Evolutionary conservation across 2,113 vertebrate genomes (phyloP).

Genomic region (Bubo blakistoni): DNA sequence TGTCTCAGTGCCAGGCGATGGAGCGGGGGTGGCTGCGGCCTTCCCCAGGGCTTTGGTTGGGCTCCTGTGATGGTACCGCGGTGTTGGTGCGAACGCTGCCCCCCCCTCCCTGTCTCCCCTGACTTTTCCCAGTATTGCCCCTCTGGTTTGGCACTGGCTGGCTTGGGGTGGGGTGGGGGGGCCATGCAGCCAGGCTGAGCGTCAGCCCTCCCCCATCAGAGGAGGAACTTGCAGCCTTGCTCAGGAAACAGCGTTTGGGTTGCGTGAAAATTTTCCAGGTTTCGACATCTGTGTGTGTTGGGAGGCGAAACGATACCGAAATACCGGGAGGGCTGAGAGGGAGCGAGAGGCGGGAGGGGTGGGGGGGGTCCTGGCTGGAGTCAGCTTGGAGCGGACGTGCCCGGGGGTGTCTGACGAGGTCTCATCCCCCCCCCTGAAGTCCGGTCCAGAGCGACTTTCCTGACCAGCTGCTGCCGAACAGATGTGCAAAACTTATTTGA

Average conservation of each 20-base stretch:
- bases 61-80: rapidly evolving
- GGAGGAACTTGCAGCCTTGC: background rate
- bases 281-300: background rate
- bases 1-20: background rate
- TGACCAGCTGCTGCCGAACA: conserved; percentile 47
- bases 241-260: background rate
- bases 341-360: background rate
- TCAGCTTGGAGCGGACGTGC: background rate
- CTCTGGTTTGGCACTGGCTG: background rate
- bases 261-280: conserved; percentile 3
- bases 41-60: background rate
- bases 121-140: background rate
- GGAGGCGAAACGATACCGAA: background rate
- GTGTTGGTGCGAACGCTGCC: background rate
- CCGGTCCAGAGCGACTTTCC: background rate
- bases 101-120: rapidly evolving
- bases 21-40: background rate
- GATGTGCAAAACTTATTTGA: conserved; percentile 15
- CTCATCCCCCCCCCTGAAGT: background rate
- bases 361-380: background rate
- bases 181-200: background rate
- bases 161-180: rapidly evolving
- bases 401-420: background rate
- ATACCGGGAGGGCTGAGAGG: background rate
- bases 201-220: background rate